Percentiles rank a stretch among this genome's conserved stretches.
These are phyloP conservation scores for Oconnorella tubifera DNA, from an alignment of 2,888 invertebrate genomes.

Conservation along the genomic window DNA sequence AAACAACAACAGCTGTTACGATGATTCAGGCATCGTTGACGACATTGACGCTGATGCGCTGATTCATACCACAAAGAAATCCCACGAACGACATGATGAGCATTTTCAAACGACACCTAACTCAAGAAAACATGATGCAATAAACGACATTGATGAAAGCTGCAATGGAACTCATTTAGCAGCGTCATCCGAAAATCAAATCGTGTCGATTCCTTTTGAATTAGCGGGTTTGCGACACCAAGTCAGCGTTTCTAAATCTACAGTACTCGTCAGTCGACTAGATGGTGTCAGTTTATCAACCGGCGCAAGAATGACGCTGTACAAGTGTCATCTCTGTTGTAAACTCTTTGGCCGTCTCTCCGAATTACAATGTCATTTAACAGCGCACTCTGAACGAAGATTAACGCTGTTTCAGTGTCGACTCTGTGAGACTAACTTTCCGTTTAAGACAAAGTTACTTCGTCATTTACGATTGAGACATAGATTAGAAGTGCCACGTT, in stretches of 20 bases:
- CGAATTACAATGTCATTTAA: constrained; percentile 49
- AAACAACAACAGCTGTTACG: not conserved
- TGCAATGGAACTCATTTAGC: too few species aligned
- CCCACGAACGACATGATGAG: not conserved
- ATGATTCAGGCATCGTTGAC: not conserved
- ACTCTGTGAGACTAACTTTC: constrained; percentile 47
- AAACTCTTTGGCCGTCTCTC: constrained; percentile 46
- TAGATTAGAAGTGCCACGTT: constrained; percentile 6
- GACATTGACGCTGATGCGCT: not conserved
- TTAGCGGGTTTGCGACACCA: not conserved
- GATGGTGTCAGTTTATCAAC: not conserved
- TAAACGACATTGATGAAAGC: not conserved
- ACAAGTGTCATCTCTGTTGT: constrained; percentile 23
- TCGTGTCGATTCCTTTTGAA: not conserved
- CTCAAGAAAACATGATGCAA: not conserved
- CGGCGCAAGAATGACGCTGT: not conserved
- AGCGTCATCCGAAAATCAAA: not conserved
- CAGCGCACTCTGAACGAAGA: constrained; percentile 47
- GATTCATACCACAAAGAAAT: too few species aligned
- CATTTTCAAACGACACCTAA: not conserved
- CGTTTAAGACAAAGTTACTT: constrained; percentile 44
- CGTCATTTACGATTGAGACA: constrained; percentile 39
- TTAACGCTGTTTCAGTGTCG: constrained; percentile 45
- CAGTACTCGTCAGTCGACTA: not conserved
- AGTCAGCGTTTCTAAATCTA: not conserved